Conservation (phyloP, 2,113 vertebrate genomes). For the Lepidothrix coronata region DNA sequence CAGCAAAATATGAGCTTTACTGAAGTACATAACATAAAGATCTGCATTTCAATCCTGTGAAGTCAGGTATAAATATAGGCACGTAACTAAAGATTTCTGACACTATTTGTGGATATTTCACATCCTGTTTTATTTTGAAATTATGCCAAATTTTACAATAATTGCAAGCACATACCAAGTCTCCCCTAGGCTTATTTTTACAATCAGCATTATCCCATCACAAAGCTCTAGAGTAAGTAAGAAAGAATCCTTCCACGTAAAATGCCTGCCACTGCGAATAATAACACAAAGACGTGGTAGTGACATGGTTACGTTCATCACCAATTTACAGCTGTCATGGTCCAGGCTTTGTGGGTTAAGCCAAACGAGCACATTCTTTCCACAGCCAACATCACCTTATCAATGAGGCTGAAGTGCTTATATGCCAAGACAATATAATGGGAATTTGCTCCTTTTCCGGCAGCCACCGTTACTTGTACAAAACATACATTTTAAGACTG, state of each 20-base stretch:
- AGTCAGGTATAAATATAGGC: background rate
- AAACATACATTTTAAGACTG: background rate
- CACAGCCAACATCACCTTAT: background rate
- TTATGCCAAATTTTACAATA: background rate
- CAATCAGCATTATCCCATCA: background rate
- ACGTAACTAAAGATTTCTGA: background rate
- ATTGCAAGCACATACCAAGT: background rate
- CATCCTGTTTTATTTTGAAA: background rate
- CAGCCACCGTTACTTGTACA: background rate
- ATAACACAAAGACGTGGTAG: background rate
- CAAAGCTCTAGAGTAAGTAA: background rate
- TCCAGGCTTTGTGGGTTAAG: background rate
- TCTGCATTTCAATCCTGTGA: background rate
- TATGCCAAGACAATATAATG: background rate
- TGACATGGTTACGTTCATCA: background rate
- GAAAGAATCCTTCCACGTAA: background rate
- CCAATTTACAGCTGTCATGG: background rate
- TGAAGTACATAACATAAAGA: background rate
- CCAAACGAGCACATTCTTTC: background rate
- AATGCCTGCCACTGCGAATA: background rate
- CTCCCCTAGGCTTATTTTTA: background rate
- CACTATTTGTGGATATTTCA: background rate
- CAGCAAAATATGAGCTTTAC: background rate
- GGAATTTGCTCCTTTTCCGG: background rate
- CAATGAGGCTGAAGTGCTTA: fast-evolving